Evolutionary conservation across 2,888 invertebrate species (phyloP).

Genomic region (Lathronympha strigana): DNA sequence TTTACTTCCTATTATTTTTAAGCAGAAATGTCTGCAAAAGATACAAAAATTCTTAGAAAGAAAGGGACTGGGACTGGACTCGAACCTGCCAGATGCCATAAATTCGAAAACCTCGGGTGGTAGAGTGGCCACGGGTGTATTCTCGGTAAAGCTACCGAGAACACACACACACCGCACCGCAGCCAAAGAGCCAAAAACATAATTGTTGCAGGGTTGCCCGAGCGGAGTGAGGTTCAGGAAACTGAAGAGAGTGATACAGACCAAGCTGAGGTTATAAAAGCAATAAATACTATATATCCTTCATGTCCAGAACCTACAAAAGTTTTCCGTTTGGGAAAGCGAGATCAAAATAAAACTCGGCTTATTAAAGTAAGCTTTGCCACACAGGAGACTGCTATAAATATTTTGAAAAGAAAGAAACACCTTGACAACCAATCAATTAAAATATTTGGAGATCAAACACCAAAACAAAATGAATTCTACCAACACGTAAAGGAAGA

Average conservation of each 20-base stretch:
- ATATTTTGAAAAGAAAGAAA: not conserved
- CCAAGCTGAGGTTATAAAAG: not conserved
- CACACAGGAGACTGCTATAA: conserved; percentile 4
- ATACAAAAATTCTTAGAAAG: too few species aligned
- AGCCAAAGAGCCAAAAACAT: conserved; percentile 2
- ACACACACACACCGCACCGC: too few species aligned
- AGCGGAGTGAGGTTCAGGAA: not conserved
- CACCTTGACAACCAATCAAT: not conserved
- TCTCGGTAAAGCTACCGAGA: too few species aligned
- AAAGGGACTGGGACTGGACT: too few species aligned
- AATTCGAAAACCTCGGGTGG: too few species aligned
- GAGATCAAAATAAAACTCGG: not conserved
- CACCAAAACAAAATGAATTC: not conserved
- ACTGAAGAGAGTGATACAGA: not conserved
- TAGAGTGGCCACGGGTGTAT: too few species aligned
- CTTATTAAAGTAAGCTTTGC: not conserved
- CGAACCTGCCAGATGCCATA: too few species aligned
- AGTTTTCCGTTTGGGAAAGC: not conserved
- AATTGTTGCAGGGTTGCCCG: not conserved
- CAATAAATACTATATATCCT: conserved; percentile 2
- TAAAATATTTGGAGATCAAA: conserved; percentile 2
- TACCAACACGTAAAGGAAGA: not conserved
- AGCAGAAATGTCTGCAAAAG: too few species aligned
- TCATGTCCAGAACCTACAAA: not conserved
- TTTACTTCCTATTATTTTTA: too few species aligned